Percentiles rank a stretch among this genome's conserved stretches.
These are phyloP conservation scores for Allophyes oxyacanthae DNA, from an alignment of 2,888 invertebrate genomes.

Conservation along the genomic window DNA sequence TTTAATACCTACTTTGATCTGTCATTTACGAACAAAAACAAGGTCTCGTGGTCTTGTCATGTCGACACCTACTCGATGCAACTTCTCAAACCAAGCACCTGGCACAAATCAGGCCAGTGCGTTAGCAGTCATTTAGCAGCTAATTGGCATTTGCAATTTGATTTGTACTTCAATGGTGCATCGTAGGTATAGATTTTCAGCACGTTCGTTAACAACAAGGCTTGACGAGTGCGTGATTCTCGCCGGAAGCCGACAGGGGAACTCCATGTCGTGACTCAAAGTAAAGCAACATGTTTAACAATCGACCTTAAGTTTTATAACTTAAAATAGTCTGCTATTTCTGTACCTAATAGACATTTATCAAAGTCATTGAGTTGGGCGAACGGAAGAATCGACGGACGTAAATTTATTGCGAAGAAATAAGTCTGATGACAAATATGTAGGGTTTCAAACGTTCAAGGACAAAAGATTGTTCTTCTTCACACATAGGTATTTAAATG, in stretches of 20 bases:
- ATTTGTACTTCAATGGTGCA: background rate
- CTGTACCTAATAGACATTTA: slow-evolving; percentile 52
- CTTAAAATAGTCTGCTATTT: slow-evolving; percentile 57
- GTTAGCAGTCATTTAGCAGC: slow-evolving; percentile 10
- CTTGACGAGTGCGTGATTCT: slow-evolving; percentile 53
- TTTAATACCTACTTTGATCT: no score
- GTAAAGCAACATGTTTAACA: slow-evolving; percentile 51
- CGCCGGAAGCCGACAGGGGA: slow-evolving; percentile 39
- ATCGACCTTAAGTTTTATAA: slow-evolving; percentile 61
- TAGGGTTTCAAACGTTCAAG: slow-evolving; percentile 4
- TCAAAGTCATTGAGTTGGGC: slow-evolving; percentile 47
- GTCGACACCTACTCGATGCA: slow-evolving; percentile 4
- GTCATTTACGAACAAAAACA: no score
- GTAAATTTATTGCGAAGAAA: slow-evolving; percentile 15
- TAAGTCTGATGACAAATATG: slow-evolving; percentile 5
- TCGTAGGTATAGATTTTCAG: slow-evolving; percentile 1
- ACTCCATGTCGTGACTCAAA: slow-evolving; percentile 54
- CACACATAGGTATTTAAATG: no score
- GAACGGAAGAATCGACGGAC: slow-evolving; percentile 28
- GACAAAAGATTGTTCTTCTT: no score
- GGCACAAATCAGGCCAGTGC: slow-evolving; percentile 24
- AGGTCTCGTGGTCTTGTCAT: background rate
- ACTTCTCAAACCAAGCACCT: slow-evolving; percentile 16
- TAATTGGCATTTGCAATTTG: slow-evolving; percentile 24
- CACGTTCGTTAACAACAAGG: slow-evolving; percentile 25